Base-by-base conservation (phyloP, 2,888 invertebrate species). In the Sphecodes monilicornis region DNA sequence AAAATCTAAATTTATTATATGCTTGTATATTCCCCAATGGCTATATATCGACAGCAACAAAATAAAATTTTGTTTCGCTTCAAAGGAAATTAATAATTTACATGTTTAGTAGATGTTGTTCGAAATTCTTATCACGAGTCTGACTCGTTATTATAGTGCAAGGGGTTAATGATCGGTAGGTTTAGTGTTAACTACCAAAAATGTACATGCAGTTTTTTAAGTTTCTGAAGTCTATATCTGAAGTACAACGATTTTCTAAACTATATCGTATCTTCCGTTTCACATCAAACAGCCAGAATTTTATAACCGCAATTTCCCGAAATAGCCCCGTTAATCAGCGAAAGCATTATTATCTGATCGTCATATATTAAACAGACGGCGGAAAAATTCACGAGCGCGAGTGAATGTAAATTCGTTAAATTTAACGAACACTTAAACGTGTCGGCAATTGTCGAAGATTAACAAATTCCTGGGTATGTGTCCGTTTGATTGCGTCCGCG, bases 341-440 rank as follows among this genome's bases (percentile, higher is more conserved):
- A 18, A 36, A 11, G 3, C 22, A 32, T 36, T 8, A 36, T 18
- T 11, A 32, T 66, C 10, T 0, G 8, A 36, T 36, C 5, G 0
- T 26, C 10, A 4, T 11, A 26, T 26, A 26, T 60, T 60, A 26
- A 60, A 18, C 18, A 18, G 6, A 3, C 60, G 29, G 18, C 29
- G 18, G 60, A 29, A 60, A 60, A 60, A 60, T 32, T 60, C 18
- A 18, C 66, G 36, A 22, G 36, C 41, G 29, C 66, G 26, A 29
- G 57, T 26, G 22, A 66, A 66, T 66, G 18, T 68, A n/a, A 39
- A 68, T 68, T 41, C 16, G 76, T 78, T 85, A 73, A 73, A 80
- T 78, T 73, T 69, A 80, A 85, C 78, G 80, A 29, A 29, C 69
- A 73, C 77, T 84, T 69, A 73, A 77, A 70, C 84, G 46, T 41